These are phyloP conservation scores for Ophion slaviceki DNA, from an alignment of 2,888 invertebrate species.

Conservation along the genomic window DNA sequence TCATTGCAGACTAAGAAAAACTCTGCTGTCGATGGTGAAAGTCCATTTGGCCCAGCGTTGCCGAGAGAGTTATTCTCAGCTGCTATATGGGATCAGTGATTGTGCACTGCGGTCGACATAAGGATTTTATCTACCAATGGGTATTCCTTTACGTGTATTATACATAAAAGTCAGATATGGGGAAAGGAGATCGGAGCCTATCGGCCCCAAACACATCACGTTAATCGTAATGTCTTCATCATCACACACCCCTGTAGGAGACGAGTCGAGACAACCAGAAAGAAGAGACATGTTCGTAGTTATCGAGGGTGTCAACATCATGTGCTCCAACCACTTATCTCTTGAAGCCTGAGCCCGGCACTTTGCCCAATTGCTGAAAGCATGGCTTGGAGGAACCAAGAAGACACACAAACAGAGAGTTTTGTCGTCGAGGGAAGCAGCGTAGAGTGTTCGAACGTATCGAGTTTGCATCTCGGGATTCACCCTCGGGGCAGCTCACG, in stretches of 20 bases:
- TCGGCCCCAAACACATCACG: too few relatives aligned
- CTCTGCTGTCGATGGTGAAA: constrained; percentile 48
- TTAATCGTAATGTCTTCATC: too few relatives aligned
- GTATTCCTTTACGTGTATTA: too few relatives aligned
- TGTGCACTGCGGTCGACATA: constrained; percentile 21
- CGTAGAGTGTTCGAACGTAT: constrained; percentile 30
- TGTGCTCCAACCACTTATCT: constrained; percentile 45
- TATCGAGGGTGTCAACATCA: constrained; percentile 33
- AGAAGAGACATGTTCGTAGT: neutral
- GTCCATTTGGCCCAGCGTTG: constrained; percentile 28
- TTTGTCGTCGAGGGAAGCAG: constrained; percentile 15
- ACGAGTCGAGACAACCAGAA: neutral
- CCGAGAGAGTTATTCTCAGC: constrained; percentile 24
- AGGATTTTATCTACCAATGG: neutral
- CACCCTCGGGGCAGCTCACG: constrained; percentile 2
- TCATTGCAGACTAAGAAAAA: constrained; percentile 25
- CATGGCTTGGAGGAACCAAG: neutral
- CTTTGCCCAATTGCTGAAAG: constrained; percentile 39
- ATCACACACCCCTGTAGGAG: constrained; percentile 1
- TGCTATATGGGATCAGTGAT: constrained; percentile 28
- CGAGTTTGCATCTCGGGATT: constrained; percentile 16
- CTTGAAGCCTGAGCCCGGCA: constrained; percentile 40
- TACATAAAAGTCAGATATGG: too few relatives aligned
- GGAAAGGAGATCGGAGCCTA: too few relatives aligned
- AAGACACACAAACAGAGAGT: constrained; percentile 14